A percentile compares a stretch with the other conserved stretches of the same genome.
phyloP scores from a whole-genome alignment of 23 tunicate genomes.

The Aplidium turbinatum region DNA sequence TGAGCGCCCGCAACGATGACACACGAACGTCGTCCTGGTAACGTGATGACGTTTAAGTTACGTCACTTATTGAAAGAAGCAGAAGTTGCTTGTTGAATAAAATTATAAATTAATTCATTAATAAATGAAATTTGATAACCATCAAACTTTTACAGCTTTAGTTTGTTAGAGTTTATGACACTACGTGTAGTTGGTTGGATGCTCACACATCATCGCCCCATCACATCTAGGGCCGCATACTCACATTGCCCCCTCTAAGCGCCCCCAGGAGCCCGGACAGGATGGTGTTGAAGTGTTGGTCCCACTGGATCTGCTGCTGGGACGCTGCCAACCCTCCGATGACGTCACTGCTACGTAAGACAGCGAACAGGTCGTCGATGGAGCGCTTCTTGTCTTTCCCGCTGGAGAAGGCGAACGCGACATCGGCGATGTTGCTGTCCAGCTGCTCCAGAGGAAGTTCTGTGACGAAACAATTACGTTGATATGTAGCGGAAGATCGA shows the following conservation, averaged over 20 bases:
- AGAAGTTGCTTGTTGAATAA: too few relatives aligned
- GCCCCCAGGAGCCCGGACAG: conserved; percentile 49
- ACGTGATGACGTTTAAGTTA: too few relatives aligned
- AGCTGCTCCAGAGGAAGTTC: conserved; percentile 27
- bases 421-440: conserved; percentile 47
- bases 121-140: too few relatives aligned
- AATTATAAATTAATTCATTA: too few relatives aligned
- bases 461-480: neutral
- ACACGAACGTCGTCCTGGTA: conserved; percentile 46
- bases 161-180: too few relatives aligned
- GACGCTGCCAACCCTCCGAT: conserved; percentile 56
- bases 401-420: conserved; percentile 32
- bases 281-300: conserved; percentile 38
- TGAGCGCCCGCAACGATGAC: conserved; percentile 37
- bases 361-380: conserved; percentile 31
- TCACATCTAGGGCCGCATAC: too few relatives aligned
- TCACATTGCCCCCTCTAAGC: conserved; percentile 47
- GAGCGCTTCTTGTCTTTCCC: conserved; percentile 43
- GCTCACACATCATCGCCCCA: too few relatives aligned
- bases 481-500: too few relatives aligned
- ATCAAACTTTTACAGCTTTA: too few relatives aligned
- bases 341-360: conserved; percentile 44
- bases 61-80: too few relatives aligned
- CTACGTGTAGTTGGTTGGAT: too few relatives aligned
- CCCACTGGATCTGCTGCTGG: conserved; percentile 64